Percentiles rank a stretch among this genome's conserved stretches.
Evolutionary conservation across 2,888 invertebrate species (phyloP).

Genomic region (Mycalesis mineus): DNA sequence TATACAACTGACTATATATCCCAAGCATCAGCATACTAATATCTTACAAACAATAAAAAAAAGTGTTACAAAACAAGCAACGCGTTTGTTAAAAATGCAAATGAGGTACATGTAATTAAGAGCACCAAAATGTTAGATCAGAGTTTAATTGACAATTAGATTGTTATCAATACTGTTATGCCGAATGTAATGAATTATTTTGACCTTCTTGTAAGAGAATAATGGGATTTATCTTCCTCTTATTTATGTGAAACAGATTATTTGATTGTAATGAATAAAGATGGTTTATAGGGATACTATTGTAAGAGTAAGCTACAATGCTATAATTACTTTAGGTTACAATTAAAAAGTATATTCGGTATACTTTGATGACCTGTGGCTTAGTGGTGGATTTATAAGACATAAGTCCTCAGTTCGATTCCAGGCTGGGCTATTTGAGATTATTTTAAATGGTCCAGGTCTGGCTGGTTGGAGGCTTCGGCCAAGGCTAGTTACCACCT

Average conservation of each 20-base stretch:
- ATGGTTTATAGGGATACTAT: not conserved
- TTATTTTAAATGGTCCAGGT: too few species aligned
- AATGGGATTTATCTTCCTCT: constrained; percentile 8
- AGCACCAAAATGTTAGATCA: constrained; percentile 19
- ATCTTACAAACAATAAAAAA: constrained; percentile 27
- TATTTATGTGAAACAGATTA: constrained; percentile 8
- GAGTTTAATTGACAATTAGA: constrained; percentile 50
- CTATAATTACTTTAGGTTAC: too few species aligned
- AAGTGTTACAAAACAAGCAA: constrained; percentile 36
- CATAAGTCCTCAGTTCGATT: too few species aligned
- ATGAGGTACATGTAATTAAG: constrained; percentile 29
- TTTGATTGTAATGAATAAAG: not conserved
- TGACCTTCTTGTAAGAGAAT: constrained; percentile 43
- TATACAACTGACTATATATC: not conserved
- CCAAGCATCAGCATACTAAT: constrained; percentile 5
- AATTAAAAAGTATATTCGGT: too few species aligned
- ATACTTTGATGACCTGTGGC: not conserved
- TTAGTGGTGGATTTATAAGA: too few species aligned
- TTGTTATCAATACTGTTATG: constrained; percentile 45
- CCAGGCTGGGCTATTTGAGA: too few species aligned
- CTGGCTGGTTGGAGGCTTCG: too few species aligned
- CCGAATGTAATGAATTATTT: constrained; percentile 42
- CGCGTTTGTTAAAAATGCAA: constrained; percentile 32
- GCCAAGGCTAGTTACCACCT: too few species aligned
- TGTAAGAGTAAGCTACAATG: not conserved